Evolutionary conservation across 2,113 vertebrate genomes (phyloP).

Genomic region (Heloderma charlesbogerti): DNA sequence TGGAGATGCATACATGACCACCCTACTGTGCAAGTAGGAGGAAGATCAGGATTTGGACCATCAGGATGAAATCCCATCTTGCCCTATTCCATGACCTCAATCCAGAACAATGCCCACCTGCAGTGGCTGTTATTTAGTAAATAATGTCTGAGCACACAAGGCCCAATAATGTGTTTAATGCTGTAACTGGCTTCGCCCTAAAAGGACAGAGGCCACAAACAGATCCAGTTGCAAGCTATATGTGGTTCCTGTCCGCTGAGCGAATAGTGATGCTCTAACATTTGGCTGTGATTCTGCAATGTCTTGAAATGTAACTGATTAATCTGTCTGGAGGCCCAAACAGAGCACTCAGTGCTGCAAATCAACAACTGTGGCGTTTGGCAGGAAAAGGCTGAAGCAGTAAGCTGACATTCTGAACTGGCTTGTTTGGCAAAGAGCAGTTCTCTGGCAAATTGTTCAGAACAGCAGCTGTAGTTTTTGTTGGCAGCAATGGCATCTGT

Average conservation of each 20-base stretch:
- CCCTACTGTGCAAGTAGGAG: too few relatives aligned
- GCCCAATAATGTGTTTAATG: neutral
- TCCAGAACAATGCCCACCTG: too few relatives aligned
- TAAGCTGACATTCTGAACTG: slow-evolving; percentile 20
- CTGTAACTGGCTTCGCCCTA: neutral
- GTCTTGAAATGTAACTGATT: neutral
- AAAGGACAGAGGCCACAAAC: neutral
- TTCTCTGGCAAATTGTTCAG: neutral
- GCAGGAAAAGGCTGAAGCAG: slow-evolving; percentile 3
- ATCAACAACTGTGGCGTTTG: slow-evolving; percentile 20
- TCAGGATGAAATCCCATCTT: neutral
- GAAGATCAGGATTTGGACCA: neutral
- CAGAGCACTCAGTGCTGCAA: fast-evolving
- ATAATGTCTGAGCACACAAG: neutral
- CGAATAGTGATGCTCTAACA: neutral
- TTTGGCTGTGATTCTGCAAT: neutral
- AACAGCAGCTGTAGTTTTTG: slow-evolving; percentile 36
- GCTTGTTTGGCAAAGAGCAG: slow-evolving; percentile 12
- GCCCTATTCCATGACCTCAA: neutral
- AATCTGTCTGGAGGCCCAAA: neutral
- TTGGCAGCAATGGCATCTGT: slow-evolving; percentile 56
- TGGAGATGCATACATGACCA: too few relatives aligned
- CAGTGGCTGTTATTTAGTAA: too few relatives aligned
- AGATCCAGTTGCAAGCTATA: neutral
- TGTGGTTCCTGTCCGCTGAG: neutral